Percentiles rank a stretch among this genome's conserved stretches.
Conservation (phyloP, 2,888 invertebrate genomes). For the Patella depressa region DNA sequence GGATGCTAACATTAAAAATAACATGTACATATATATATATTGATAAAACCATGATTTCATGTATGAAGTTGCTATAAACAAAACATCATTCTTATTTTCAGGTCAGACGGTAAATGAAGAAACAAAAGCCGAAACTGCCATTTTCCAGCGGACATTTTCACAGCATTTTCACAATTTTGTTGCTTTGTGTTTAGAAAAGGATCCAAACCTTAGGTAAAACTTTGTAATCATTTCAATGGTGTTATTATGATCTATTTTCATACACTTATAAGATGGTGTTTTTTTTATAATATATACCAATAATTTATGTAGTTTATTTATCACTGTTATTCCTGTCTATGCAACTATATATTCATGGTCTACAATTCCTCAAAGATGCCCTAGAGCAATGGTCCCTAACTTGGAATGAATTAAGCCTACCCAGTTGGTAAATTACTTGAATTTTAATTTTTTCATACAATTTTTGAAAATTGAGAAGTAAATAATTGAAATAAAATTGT, state of each 20-base stretch:
- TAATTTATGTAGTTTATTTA: too few relatives aligned
- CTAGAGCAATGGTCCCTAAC: too few relatives aligned
- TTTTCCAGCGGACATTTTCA: conserved; percentile 77
- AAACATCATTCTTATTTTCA: conserved; percentile 22
- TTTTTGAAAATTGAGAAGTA: too few relatives aligned
- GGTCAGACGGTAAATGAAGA: conserved; percentile 27
- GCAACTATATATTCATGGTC: too few relatives aligned
- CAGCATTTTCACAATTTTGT: conserved; percentile 85
- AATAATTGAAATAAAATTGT: too few relatives aligned
- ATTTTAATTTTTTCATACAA: too few relatives aligned
- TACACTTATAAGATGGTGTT: too few relatives aligned
- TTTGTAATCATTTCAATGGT: conserved; percentile 2
- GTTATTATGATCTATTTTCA: background rate
- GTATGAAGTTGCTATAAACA: conserved; percentile 10
- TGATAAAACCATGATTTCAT: conserved; percentile 1
- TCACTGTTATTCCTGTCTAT: too few relatives aligned
- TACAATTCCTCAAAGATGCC: too few relatives aligned
- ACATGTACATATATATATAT: background rate
- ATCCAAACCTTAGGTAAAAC: conserved; percentile 54
- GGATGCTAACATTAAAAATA: background rate
- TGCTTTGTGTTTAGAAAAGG: conserved; percentile 72
- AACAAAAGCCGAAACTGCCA: conserved; percentile 35
- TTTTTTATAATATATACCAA: too few relatives aligned
- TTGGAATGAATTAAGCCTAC: too few relatives aligned
- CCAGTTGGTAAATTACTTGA: too few relatives aligned